phyloP scores from a whole-genome alignment of 2,113 vertebrate genomes.

The Channa argus region DNA sequence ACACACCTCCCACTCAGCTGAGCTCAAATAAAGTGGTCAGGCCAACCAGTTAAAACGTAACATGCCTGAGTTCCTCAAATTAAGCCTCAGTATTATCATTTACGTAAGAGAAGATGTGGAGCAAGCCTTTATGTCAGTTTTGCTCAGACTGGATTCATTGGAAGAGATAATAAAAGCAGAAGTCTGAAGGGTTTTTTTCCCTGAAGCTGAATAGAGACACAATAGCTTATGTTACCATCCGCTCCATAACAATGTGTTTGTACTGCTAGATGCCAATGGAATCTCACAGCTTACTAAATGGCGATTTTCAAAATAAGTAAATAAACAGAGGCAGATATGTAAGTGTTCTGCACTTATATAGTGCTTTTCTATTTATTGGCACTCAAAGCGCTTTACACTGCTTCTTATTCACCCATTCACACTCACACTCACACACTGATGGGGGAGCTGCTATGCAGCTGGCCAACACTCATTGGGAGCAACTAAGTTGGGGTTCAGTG shows the following conservation, averaged over 20 bases:
- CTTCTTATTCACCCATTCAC: too few relatives aligned
- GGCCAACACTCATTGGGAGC: too few relatives aligned
- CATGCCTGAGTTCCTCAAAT: conserved; percentile 9
- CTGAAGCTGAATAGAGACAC: conserved; percentile 11
- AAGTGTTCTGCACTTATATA: neutral
- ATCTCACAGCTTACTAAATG: neutral
- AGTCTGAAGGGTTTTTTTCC: neutral
- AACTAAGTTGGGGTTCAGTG: too few relatives aligned
- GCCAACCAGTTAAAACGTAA: neutral
- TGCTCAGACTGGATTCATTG: conserved; percentile 31
- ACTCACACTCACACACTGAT: too few relatives aligned
- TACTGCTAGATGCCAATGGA: conserved; percentile 11
- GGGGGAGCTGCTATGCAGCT: too few relatives aligned
- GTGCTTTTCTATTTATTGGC: too few relatives aligned
- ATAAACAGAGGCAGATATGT: neutral
- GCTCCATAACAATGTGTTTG: conserved; percentile 35
- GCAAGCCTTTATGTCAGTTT: conserved; percentile 44
- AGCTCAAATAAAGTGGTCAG: conserved; percentile 41
- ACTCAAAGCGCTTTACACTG: too few relatives aligned
- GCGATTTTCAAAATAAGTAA: conserved; percentile 14
- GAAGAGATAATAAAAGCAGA: conserved; percentile 38
- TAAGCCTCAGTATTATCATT: conserved; percentile 49
- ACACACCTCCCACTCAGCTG: neutral
- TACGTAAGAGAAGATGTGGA: conserved; percentile 32
- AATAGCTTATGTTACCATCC: conserved; percentile 17